Percentiles rank a stretch among this genome's conserved stretches.
Evolutionary conservation across 2,113 vertebrate genomes (phyloP).

Genomic region (Gallinago jamesoni): DNA sequence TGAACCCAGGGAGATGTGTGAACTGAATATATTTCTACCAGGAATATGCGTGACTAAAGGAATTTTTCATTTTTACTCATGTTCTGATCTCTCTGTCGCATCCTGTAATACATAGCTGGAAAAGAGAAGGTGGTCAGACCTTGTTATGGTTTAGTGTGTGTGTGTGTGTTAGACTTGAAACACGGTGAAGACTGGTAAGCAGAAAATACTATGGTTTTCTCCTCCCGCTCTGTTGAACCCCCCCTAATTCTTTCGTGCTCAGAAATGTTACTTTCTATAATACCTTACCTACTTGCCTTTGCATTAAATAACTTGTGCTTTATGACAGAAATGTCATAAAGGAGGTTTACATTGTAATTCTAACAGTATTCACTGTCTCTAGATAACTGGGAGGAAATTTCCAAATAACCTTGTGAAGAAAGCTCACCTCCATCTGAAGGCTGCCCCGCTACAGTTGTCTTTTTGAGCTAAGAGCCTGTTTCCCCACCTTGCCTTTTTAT

Average conservation of each 20-base stretch:
- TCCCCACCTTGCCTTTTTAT: not conserved
- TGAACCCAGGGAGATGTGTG: not conserved
- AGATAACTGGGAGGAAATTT: not conserved
- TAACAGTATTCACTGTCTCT: not conserved
- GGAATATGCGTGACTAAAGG: not conserved
- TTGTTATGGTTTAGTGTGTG: not conserved
- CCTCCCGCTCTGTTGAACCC: accelerated
- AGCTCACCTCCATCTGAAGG: not conserved
- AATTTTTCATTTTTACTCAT: not conserved
- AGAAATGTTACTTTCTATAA: not conserved
- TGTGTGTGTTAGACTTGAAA: not conserved
- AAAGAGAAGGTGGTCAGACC: not conserved
- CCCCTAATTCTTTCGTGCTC: not conserved
- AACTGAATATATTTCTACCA: not conserved
- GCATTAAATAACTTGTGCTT: accelerated
- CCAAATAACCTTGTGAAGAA: not conserved
- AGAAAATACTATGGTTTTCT: not conserved
- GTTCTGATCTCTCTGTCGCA: not conserved
- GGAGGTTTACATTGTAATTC: not conserved
- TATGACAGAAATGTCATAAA: not conserved
- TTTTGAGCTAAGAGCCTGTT: not conserved
- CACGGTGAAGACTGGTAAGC: not conserved
- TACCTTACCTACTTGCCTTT: not conserved
- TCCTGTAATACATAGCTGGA: not conserved
- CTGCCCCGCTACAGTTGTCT: not conserved